These are phyloP conservation scores for Acestrorhynchus altus DNA, from an alignment of 2,797 vertebrate genomes.

Conservation along the genomic window DNA sequence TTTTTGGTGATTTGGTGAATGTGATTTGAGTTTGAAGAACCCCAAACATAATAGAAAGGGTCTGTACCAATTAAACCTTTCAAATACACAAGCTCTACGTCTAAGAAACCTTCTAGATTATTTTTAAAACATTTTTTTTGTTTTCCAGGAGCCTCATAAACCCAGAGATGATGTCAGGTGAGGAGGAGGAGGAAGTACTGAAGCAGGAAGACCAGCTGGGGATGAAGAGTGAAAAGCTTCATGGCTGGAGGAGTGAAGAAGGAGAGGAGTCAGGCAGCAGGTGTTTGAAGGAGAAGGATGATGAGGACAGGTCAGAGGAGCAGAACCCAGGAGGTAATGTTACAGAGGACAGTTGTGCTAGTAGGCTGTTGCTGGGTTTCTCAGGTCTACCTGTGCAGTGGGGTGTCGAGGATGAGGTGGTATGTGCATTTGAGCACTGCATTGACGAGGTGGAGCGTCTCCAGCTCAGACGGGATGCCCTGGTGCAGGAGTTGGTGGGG, in stretches of 20 bases:
- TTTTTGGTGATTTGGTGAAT: no score
- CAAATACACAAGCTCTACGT: no score
- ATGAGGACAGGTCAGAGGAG: background rate
- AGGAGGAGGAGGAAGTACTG: background rate
- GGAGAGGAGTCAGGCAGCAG: background rate
- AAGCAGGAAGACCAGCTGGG: background rate
- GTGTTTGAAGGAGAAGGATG: background rate
- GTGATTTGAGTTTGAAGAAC: no score
- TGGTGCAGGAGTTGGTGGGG: conserved; percentile 80
- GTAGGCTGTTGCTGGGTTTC: background rate
- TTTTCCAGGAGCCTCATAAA: background rate
- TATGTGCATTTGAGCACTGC: conserved; percentile 82
- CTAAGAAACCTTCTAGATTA: no score
- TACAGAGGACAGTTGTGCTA: background rate
- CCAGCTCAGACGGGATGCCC: conserved; percentile 80
- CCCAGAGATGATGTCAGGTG: background rate
- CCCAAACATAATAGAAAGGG: no score
- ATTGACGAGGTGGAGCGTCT: conserved; percentile 82
- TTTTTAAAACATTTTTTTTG: no score
- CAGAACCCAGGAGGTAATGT: background rate
- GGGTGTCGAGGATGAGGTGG: conserved; percentile 71
- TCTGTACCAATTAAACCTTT: no score
- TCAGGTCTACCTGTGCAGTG: conserved; percentile 19
- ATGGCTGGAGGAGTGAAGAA: background rate
- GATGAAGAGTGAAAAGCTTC: no score